Base-by-base conservation (phyloP, 2,888 invertebrate species). In the Andrena camellia region DNA sequence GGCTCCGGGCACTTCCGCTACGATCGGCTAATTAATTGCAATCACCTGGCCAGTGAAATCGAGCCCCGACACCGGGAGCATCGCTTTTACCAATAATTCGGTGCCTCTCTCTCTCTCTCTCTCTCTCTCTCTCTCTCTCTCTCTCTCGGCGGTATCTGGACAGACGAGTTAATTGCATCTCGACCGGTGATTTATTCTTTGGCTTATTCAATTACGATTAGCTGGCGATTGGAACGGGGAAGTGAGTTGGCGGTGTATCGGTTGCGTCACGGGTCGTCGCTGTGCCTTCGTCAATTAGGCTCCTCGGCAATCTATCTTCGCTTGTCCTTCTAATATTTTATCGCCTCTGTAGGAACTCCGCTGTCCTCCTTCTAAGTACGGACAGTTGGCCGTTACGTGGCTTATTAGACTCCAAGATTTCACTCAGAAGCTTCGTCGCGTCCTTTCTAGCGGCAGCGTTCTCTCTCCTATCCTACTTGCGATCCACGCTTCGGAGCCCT, bases 11-110 rank as follows among this genome's bases (percentile, higher is more conserved):
- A 82, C 76, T 89, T 90, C 90, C 88, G 89, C 50, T 70, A 57
- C 67, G 84, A 86, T 88, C 84, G 88, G 88, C 88, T 90, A 89
- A 89, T 89, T 85, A 80, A 66, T 76, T 82, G 80, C 80, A 83
- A 86, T 87, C 78, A 77, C 73, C 48, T 57, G 50, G 59, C 50
- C 52, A 77, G 88, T 84, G 88, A 87, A 87, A 87, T 88, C 88
- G 88, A 79, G 59, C 54, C 60, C 26, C 26, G 33, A 26, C 50
- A 26, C 66, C 59, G 33, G 2, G 62, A 74, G 63, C 59, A 83
- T 78, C 31, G 74, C 68, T 80, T 83, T 74, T 84, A 54, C 66
- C 48, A 62, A 81, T 71, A 74, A 77, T 84, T 83, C 76, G 71
- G 50, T 66, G 42, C 70, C 64, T 54, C 72, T 23, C 50, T 13